phyloP scores from a whole-genome alignment of 2,113 vertebrate species.

The Gila orcuttii region DNA sequence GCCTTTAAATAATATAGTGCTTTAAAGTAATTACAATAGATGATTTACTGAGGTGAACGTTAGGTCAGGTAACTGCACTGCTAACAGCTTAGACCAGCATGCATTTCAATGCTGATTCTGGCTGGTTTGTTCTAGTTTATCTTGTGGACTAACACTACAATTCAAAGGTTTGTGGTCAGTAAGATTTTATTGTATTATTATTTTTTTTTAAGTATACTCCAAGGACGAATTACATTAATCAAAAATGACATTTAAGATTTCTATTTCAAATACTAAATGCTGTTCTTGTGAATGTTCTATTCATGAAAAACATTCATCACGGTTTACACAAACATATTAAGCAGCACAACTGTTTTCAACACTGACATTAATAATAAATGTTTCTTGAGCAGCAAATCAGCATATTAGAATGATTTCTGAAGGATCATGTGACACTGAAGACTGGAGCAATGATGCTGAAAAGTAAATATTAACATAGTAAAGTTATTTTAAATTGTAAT shows the following conservation, averaged over 20 bases:
- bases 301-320: too few species aligned
- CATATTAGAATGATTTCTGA: neutral
- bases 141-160: neutral
- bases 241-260: too few species aligned
- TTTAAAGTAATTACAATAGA: constrained; percentile 47
- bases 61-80: constrained; percentile 19
- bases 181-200: too few species aligned
- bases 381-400: neutral
- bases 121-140: neutral
- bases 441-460: too few species aligned
- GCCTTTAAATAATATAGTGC: constrained; percentile 33
- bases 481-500: neutral
- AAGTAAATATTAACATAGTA: too few species aligned
- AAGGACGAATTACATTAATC: too few species aligned
- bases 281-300: too few species aligned
- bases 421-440: too few species aligned
- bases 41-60: constrained; percentile 34
- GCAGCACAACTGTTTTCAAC: neutral
- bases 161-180: too few species aligned
- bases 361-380: neutral
- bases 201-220: too few species aligned
- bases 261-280: too few species aligned
- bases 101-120: neutral
- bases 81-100: neutral
- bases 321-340: too few species aligned